Base-by-base conservation (phyloP, 2,888 invertebrate genomes). In the Stenodema calcarata region DNA sequence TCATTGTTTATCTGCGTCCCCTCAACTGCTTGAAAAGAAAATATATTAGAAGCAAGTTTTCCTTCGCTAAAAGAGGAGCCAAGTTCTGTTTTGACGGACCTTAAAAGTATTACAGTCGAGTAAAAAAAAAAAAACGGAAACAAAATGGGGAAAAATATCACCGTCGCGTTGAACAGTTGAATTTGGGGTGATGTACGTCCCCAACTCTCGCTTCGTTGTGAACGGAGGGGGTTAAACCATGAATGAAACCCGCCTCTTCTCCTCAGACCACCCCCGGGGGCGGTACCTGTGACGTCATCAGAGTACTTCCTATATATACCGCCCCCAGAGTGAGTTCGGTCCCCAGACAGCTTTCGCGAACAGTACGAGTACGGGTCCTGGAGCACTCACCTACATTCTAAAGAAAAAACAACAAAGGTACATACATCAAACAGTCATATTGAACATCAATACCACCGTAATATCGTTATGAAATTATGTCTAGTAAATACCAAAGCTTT, bases 1-100 rank as follows among this genome's bases (percentile, higher is more conserved):
- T 7, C 54, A 18, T 54, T 54, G 54, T 18, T 54, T 18, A 23
- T 62, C 62, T 23, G 62, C 62, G 23, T 62, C 23, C 7, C 62
- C 11, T 9, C 27, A 23, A 62, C 62, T 23, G 1, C 62, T 27
- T 11, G 3, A 62, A 62, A 62, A 23, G 62, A 27, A 62, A 62
- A 62, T 62, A 62, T 27, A 62, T 62, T 23, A 23, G 62, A 23
- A 1, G 11, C 2, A 27, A 62, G 23, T 62, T 27, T 23, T 11
- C 27, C 62, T 9, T 18, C 62, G 7, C 62, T 7, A 18, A 23
- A 62, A 18, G 62, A 23, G 6, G 23, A 62, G 62, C 6, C 62
- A 44, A 78, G 78, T 78, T 78, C 12, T 78, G 78, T 78, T 78
- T 78, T 78, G 78, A n/a, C n/a, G n/a, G n/a, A 78, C 78, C 27